Conservation (phyloP, 2,113 vertebrate species). For the Andinoacara biseriatus region DNA sequence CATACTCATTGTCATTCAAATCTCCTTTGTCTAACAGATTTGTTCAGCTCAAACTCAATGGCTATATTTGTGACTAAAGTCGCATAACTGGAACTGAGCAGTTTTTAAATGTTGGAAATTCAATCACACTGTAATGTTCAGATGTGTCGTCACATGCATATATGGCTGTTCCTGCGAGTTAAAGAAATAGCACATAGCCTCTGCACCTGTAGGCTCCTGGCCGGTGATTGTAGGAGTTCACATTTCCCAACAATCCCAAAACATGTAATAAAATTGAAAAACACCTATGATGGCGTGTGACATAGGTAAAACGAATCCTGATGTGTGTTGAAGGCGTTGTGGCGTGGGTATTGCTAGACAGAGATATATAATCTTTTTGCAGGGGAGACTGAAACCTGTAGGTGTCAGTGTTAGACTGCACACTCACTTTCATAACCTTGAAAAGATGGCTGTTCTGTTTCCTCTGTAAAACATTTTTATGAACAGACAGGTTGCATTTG, state of each 20-base stretch:
- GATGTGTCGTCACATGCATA: not conserved
- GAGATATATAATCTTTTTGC: constrained; percentile 16
- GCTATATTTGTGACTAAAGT: constrained; percentile 10
- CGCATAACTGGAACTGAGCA: not conserved
- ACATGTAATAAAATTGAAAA: not conserved
- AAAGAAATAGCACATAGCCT: not conserved
- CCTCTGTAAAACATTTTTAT: constrained; percentile 43
- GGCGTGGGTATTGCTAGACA: not conserved
- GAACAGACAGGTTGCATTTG: constrained; percentile 39
- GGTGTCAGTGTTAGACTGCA: constrained; percentile 73
- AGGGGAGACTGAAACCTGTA: constrained; percentile 51
- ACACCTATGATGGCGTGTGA: not conserved
- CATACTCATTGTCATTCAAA: constrained; percentile 43
- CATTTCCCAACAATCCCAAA: not conserved
- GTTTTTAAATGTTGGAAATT: constrained; percentile 7
- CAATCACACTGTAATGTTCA: not conserved
- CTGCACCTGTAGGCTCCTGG: not conserved
- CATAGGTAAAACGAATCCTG: not conserved
- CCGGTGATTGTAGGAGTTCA: not conserved
- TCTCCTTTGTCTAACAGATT: constrained; percentile 34
- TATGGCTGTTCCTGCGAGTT: not conserved
- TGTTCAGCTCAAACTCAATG: not conserved
- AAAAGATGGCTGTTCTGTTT: constrained; percentile 18
- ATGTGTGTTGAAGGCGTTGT: not conserved
- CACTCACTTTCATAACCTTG: constrained; percentile 53